Evolutionary conservation across 2,113 vertebrate species (phyloP), one percentile per base, ranked within the genome.

Genomic region (Sardina pilchardus): DNA sequence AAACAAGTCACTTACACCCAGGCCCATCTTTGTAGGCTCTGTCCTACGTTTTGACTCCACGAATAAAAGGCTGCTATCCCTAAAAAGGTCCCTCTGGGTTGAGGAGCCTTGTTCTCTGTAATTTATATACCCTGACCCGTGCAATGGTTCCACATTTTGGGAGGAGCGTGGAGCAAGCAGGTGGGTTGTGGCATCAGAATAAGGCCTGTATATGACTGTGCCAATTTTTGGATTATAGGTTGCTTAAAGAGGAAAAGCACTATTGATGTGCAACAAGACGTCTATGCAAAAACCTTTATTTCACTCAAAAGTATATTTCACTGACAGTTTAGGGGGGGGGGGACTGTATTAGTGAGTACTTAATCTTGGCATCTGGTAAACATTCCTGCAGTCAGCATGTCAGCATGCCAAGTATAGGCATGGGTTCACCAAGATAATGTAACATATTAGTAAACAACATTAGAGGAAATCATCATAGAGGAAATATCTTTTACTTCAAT

Each of bases 1-100:
- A 45, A 34, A 83, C 50, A n/a, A 21, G 21, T 45, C 81, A 0
- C 3, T 39, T 24, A 86, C 88, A 85, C 88, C 90, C 85, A 89
- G 30, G 26, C 71, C 71, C 26, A 78, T 78, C 14, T 30, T 34
- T 36, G 39, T 42, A 19, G 26, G 71, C 71, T 42, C 21, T 19
- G 91, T 88, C 19, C 42, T 14, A 17, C 43, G 43, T 26, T 14
- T 17, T 12, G 47, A 45, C 26, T 30, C 36, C 26, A 50, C 21
- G 19, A 5, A 30, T 44, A 45, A n/a, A 6, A 17, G 53, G 16
- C 53, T 63, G 30, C 16, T 47, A 8, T 83, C n/a, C 3, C 16
- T n/a, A 59, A 8, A 34, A 21, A 59, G 53, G 53, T 59, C 19
- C 19, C 36, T 34, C 71, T 78, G 71, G 16, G 34, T 36, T 78